These are phyloP conservation scores for Lumbricus terrestris DNA, from an alignment of 2,888 invertebrate genomes.

Conservation along the genomic window DNA sequence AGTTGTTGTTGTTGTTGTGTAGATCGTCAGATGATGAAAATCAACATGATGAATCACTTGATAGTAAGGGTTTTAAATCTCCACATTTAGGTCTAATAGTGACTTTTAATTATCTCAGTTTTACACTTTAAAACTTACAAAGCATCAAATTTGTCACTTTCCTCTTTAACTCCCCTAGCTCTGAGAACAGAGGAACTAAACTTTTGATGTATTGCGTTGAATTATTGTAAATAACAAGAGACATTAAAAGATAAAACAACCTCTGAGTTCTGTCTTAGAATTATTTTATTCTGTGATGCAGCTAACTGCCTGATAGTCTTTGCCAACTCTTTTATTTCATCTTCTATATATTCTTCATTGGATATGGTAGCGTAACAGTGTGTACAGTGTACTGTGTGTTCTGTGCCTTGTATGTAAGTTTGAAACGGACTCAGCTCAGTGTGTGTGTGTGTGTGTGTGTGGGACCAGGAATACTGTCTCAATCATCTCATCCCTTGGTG, in stretches of 20 bases:
- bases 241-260: neutral
- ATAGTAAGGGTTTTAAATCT: neutral
- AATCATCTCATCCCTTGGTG: too few relatives aligned
- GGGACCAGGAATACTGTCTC: too few relatives aligned
- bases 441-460: too few relatives aligned
- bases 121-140: neutral
- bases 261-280: neutral
- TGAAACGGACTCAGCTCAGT: too few relatives aligned
- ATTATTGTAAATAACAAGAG: neutral
- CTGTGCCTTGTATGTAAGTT: too few relatives aligned
- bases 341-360: neutral
- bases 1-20: neutral
- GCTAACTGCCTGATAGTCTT: neutral
- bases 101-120: too few relatives aligned
- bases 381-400: too few relatives aligned
- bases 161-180: neutral
- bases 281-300: neutral
- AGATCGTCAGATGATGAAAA: neutral
- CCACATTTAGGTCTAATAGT: neutral
- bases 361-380: too few relatives aligned
- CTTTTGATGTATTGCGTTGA: neutral
- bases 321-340: neutral
- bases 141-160: neutral
- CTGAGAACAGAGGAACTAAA: neutral
- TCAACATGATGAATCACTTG: neutral